Evolutionary conservation across 2,888 invertebrate species (phyloP), one percentile per base, ranked within the genome.

Genomic region (Buathra laborator): DNA sequence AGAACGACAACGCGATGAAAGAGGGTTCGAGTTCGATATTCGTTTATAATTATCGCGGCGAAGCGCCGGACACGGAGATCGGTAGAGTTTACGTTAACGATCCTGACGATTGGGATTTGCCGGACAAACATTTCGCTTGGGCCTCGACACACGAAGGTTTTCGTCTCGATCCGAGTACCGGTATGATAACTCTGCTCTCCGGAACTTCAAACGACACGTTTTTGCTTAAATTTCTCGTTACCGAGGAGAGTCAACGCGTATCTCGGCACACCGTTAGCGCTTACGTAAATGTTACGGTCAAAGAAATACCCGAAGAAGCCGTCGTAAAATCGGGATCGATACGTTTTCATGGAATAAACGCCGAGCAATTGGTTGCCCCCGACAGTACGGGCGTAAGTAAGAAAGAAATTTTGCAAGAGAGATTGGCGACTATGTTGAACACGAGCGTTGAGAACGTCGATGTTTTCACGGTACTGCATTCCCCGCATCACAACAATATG

Each of bases 51-150:
- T 99, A 98, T 93, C 97, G 97, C 95, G 98, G 98, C 84, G 96
- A 97, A 89, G 96, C 96, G 0, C 97, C 97, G 0, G 96, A 97
- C 86, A 97, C 97, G 0, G 96, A 97, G 87, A 98, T 99, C 81
- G 99, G 99, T 0, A 95, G 98, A 0, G 98, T 98, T 0, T 99
- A 97, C 94, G 99, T 99, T 0, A 96, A 97, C 62, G 99, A 99
- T 94, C 96, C 96, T 0, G 99, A 99, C 92, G 99, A 99, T 93
- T 99, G 99, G 99, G 99, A 99, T 94, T 94, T 98, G 70, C 96
- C 96, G 0, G 99, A 99, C 94, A 99, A 99, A 94, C 94, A 95
- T 14, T 99, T 99, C 93, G 95, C 95, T 85, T 98, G 97, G 97
- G 94, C 95, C 2, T 94, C 95, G 0, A 94, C 94, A 74, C 95